phyloP scores from a whole-genome alignment of 2,113 vertebrate genomes.

The Copsychus sechellarum region DNA sequence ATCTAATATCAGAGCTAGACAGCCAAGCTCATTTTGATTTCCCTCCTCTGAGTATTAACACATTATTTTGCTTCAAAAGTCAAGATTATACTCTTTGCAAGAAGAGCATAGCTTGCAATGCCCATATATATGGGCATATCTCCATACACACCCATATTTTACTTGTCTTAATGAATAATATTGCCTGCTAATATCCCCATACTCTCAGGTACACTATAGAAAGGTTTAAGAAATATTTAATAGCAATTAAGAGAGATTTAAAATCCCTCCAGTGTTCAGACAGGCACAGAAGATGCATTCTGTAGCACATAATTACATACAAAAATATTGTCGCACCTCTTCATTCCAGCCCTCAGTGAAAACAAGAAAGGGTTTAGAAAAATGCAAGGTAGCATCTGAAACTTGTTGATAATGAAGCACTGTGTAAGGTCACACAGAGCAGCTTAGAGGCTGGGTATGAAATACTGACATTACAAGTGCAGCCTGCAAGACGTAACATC shows the following conservation, averaged over 20 bases:
- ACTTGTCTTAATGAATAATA: neutral
- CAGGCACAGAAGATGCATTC: neutral
- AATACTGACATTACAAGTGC: neutral
- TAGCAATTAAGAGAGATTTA: neutral
- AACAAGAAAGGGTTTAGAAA: neutral
- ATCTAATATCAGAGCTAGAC: neutral
- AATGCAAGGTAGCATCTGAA: neutral
- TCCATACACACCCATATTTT: neutral
- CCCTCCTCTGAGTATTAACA: neutral
- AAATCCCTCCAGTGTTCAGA: neutral
- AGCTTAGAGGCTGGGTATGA: neutral
- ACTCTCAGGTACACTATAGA: neutral
- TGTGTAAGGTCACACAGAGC: neutral
- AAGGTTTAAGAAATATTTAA: neutral
- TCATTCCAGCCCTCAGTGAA: neutral
- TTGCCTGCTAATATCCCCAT: neutral
- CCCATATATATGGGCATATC: too few species aligned
- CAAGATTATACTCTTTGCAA: neutral
- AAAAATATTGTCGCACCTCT: neutral
- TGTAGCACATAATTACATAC: accelerated
- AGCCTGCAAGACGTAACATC: neutral
- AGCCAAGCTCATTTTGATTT: neutral
- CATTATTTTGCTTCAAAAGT: neutral
- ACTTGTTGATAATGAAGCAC: neutral
- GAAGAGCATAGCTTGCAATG: neutral